phyloP scores from a whole-genome alignment of 2,888 invertebrate species.

The Cephus pulcher region DNA sequence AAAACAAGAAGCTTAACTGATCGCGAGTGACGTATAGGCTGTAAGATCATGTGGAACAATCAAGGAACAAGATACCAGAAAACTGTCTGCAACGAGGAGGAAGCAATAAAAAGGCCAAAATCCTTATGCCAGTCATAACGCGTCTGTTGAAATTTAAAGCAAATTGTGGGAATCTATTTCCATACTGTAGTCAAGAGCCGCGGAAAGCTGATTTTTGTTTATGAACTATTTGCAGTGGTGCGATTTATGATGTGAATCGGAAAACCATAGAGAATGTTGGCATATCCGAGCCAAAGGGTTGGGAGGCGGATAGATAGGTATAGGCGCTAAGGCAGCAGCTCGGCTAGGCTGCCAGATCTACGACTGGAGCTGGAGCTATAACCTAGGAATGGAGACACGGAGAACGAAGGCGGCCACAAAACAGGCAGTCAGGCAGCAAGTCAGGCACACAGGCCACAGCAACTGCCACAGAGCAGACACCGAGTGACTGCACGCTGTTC shows the following conservation, averaged over 20 bases:
- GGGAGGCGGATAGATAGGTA: slow-evolving; percentile 20
- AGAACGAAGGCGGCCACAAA: slow-evolving; percentile 15
- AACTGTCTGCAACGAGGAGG: too few relatives aligned
- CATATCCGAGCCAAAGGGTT: slow-evolving; percentile 17
- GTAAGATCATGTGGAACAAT: not conserved
- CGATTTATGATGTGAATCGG: slow-evolving; percentile 52
- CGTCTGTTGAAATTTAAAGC: too few relatives aligned
- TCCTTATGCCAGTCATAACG: too few relatives aligned
- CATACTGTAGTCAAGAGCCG: slow-evolving; percentile 21
- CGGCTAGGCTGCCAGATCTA: too few relatives aligned
- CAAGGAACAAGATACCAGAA: not conserved
- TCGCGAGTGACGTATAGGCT: too few relatives aligned
- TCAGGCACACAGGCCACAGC: slow-evolving; percentile 32
- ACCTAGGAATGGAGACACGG: slow-evolving; percentile 7
- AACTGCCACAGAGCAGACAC: slow-evolving; percentile 28
- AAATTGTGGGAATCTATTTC: not conserved
- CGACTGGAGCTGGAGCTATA: too few relatives aligned
- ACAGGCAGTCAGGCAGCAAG: slow-evolving; percentile 21
- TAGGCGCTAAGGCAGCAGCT: slow-evolving; percentile 23
- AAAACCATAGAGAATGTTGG: slow-evolving; percentile 34
- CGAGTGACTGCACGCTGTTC: slow-evolving; percentile 35
- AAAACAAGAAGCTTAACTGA: slow-evolving; percentile 5
- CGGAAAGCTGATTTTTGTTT: slow-evolving; percentile 40
- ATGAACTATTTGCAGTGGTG: slow-evolving; percentile 49
- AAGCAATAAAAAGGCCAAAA: too few relatives aligned